Evolutionary conservation across 2,888 invertebrate species (phyloP), one percentile per base, ranked within the genome.

Genomic region (Eristalis tenax): DNA sequence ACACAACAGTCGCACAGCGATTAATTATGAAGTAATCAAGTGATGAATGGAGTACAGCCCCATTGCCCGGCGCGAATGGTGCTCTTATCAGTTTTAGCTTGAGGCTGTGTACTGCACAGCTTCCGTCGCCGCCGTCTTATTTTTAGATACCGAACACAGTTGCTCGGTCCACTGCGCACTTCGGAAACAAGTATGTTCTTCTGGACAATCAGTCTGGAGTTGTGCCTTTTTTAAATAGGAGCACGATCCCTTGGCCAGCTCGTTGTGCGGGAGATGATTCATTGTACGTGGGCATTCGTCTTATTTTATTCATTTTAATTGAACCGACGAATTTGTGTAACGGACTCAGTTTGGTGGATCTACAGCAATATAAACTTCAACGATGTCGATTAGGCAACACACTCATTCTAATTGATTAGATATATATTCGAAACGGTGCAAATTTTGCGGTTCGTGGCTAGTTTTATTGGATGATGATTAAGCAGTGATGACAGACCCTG

Each of bases 121-220:
- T 89, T 90, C 90, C 89, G 90, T 89, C 69, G 81, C 57, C 69
- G 81, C 57, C 32, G 78, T 75, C 73, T 71, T 88, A 88, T 89
- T 88, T 89, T 88, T 88, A 88, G 89, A 89, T 88, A 89, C 82
- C 59, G 64, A 76, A 38, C 56, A 68, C 77, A 73, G 69, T 70
- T 78, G 70, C 38, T 50, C 50, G n/a, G 6, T 50, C 18, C 23
- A 75, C 26, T 11, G 69, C 40, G 43, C 69, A n/a, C 65, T 28
- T 71, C 59, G 73, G 38, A 59, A 86, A 78, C 32, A 59, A 23
- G 57, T 15, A 65, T 35, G 38, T 68, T 50, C 50, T 32, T 32
- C 28, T 63, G 69, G 83, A 73, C 83, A 83, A 83, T 87, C 79
- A 80, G 87, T 83, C 79, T 73, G 78, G 79, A 87, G 78, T 71